A percentile compares a stretch with the other conserved stretches of the same genome.
phyloP scores from a whole-genome alignment of 2,797 vertebrate species.

The Loris lydekkerianus region DNA sequence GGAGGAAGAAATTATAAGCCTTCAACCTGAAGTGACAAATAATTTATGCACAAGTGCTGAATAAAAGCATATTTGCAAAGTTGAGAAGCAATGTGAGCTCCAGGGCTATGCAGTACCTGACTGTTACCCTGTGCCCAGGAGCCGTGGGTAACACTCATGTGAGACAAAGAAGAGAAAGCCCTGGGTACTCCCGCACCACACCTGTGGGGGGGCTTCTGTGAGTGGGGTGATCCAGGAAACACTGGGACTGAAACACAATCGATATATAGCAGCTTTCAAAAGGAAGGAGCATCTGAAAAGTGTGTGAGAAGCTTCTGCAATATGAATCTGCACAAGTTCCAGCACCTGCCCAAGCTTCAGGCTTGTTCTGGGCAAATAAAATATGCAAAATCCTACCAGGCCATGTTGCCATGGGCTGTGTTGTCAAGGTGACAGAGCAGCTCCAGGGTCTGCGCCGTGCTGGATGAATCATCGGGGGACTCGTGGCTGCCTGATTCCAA shows the following conservation, averaged over 20 bases:
- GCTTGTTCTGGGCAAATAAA: neutral
- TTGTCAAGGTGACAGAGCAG: slow-evolving; percentile 98
- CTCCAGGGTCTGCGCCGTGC: slow-evolving; percentile 97
- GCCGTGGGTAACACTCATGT: slow-evolving; percentile 5
- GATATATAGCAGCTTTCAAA: neutral
- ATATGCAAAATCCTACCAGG: slow-evolving; percentile 93
- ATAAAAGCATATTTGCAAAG: neutral
- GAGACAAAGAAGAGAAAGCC: slow-evolving; percentile 5
- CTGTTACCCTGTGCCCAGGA: neutral
- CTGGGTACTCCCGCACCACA: neutral
- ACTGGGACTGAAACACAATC: slow-evolving; percentile 52
- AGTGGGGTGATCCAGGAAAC: slow-evolving; percentile 67
- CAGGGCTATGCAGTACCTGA: neutral
- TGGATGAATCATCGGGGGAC: slow-evolving; percentile 97
- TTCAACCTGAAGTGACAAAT: neutral
- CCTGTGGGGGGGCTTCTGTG: slow-evolving; percentile 9
- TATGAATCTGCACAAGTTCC: slow-evolving; percentile 77
- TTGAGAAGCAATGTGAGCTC: neutral
- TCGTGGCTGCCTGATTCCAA: slow-evolving; percentile 97
- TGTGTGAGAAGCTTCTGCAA: slow-evolving; percentile 4
- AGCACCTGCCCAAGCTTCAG: slow-evolving; percentile 77
- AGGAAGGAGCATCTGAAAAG: slow-evolving; percentile 55
- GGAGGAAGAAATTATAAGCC: neutral
- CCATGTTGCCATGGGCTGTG: slow-evolving; percentile 93
- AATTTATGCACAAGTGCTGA: neutral